Evolutionary conservation across 1,140 invertebrate species (phyloP), one percentile per base, ranked within the genome.

Genomic region (Littorina saxatilis): DNA sequence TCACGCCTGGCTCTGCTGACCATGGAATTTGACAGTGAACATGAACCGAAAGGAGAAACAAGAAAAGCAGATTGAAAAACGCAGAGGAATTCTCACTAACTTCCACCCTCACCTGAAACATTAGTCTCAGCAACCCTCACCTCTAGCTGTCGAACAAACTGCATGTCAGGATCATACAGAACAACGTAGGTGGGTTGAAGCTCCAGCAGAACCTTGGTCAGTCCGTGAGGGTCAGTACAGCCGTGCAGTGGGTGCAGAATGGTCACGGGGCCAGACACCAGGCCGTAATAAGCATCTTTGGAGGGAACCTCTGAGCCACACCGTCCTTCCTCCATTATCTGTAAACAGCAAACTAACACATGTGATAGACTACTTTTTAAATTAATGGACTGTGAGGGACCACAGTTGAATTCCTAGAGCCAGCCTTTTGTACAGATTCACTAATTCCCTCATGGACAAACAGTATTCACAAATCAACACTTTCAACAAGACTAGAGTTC

Each of bases 151-250:
- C 98, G 93, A 2, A 99, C 95, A 74, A 96, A 95, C 9, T 95
- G 94, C 80, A 99, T 95, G 91, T 99, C 96, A 72, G 95, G 95
- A 90, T 98, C 97, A 92, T 99, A 99, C 92, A 99, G 94, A 79
- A 99, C 94, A 0, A 99, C 94, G 92, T 96, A 98, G 84, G 95
- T 94, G 0, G 98, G 98, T 80, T 95, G 93, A 7, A 97, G 73
- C 70, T 91, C 89, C 37, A 87, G 78, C 29, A 92, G 82, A 11
- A 88, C 90, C 15, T 87, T 86, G 1, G 83, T 82, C 47, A 92
- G 81, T 32, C 89, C 86, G 82, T 88, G 87, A 17, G 87, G 88
- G 68, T 92, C 91, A n/a, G 85, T 50, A 55, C 86, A 86, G 15
- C 91, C 90, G 80, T 90, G 90, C 11, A 92, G 83, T 9, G 92